Base-by-base conservation (phyloP, 2,888 invertebrate genomes). In the Kryphioiulus occultus region DNA sequence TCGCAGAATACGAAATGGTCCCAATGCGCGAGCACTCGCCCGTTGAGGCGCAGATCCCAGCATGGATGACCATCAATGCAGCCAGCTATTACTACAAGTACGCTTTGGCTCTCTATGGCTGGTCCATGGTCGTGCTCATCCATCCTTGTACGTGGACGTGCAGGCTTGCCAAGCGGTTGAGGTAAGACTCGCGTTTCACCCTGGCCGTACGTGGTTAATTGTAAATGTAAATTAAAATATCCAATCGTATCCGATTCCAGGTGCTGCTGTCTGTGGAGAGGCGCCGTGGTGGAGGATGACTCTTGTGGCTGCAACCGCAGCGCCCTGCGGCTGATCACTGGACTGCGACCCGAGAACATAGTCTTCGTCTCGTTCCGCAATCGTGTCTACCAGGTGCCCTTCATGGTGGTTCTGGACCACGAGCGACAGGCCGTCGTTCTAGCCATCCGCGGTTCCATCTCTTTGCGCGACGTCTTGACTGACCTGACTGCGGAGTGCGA, bases 231-330 rank as follows among this genome's bases (percentile, higher is more conserved):
- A n/a, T n/a, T n/a, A n/a, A n/a, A n/a, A n/a, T n/a, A n/a, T n/a
- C n/a, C n/a, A 12, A 85, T 87, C 7, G 85, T 86, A 19, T 30
- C 7, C 42, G 42, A 42, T 42, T 10, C 42, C 42, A 42, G 42
- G 42, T 32, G 91, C 87, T 91, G 91, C 88, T 91, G 91, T 88
- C 89, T 90, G 10, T 91, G 91, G 89, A 89, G 90, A 35, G 88
- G 89, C n/a, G 86, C 89, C 19, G 92, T 92, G 83, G 94, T 95
- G n/a, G 95, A 96, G 89, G 98, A 98, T 92, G 97, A 98, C 92
- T 97, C 97, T 92, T 98, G 97, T 91, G 93, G 95, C 90, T 98
- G 97, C 92, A 95, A 97, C 92, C 94, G 96, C 88, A 96, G 97
- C 7, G 96, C 97, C 19, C 95, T 98, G 88, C 95, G 95, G 91